Evolutionary conservation across 1,140 invertebrate species (phyloP), one percentile per base, ranked within the genome.

Genomic region (Euura saliciscinereae): DNA sequence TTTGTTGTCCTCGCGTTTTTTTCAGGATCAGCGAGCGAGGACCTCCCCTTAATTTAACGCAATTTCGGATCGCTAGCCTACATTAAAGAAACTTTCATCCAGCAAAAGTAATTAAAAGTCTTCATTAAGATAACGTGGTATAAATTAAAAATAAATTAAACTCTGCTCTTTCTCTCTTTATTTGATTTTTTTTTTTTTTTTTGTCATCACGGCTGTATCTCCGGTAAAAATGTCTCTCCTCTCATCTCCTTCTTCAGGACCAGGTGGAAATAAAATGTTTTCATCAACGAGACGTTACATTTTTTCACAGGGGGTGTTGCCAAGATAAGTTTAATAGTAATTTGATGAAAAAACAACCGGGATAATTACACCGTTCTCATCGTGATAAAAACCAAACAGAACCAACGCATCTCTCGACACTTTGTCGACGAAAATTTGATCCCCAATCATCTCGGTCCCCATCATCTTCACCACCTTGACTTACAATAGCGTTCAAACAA

Each of bases 101-200:
- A 59, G 51, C 3, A 59, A 59, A 59, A 59, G 51, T 59, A 59
- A 59, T 59, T 59, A 59, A 59, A 59, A 59, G 51, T 59, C 51
- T 59, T 59, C 51, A 59, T 59, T 59, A 59, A 59, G 51, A 59
- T 59, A 59, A 59, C 51, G 51, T 59, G 51, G 51, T 59, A 59
- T 59, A 59, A 59, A 59, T 59, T 59, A 59, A 59, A 59, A 59
- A 59, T 59, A 59, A 59, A 59, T 59, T 59, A 59, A 59, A 59
- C 10, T 28, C 28, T 28, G 51, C 51, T 8, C 3, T 59, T 59
- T 59, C 13, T 59, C 13, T n/a, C 13, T n/a, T 59, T 59, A 2
- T 8, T 59, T 59, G 0, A 28, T 59, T 59, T 59, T 59, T 51
- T 51, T 51, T 11, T 51, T 51, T 59, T 59, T 59, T n/a, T 59